Evolutionary conservation across 2,888 invertebrate species (phyloP).

Genomic region (Aporophyla lueneburgensis): DNA sequence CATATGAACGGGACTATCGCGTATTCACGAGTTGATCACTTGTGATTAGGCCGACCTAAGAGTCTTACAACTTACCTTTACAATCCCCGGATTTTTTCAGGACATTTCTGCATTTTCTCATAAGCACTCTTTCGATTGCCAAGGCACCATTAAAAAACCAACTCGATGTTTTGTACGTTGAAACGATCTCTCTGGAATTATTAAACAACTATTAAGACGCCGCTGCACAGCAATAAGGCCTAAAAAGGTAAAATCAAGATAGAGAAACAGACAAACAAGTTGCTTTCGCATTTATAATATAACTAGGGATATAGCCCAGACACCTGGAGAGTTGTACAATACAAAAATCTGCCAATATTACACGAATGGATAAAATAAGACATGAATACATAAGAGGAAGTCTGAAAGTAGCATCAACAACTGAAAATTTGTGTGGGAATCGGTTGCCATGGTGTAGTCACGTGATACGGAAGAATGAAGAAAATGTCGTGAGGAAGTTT

Average conservation of each 20-base stretch:
- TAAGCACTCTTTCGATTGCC: conserved; percentile 92
- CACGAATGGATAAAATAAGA: no score
- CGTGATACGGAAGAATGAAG: no score
- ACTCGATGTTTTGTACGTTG: conserved; percentile 85
- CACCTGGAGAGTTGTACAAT: background rate
- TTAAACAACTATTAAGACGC: background rate
- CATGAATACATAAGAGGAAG: no score
- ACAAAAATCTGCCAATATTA: no score
- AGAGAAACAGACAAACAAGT: background rate
- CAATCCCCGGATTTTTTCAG: conserved; percentile 33
- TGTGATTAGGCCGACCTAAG: background rate
- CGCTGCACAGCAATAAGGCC: background rate
- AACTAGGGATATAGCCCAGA: background rate
- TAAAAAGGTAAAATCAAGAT: background rate
- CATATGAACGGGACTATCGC: background rate
- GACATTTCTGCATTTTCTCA: conserved; percentile 83
- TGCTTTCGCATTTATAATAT: background rate
- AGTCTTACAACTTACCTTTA: conserved; percentile 51
- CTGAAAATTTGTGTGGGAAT: no score
- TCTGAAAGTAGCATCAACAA: no score
- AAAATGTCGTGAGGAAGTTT: no score
- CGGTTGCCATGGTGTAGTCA: no score
- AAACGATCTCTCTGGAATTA: conserved; percentile 80
- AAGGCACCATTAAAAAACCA: conserved; percentile 92
- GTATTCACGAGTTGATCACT: background rate